Conservation (phyloP, 2,888 invertebrate genomes). For the Dolichomitus sp. region DNA sequence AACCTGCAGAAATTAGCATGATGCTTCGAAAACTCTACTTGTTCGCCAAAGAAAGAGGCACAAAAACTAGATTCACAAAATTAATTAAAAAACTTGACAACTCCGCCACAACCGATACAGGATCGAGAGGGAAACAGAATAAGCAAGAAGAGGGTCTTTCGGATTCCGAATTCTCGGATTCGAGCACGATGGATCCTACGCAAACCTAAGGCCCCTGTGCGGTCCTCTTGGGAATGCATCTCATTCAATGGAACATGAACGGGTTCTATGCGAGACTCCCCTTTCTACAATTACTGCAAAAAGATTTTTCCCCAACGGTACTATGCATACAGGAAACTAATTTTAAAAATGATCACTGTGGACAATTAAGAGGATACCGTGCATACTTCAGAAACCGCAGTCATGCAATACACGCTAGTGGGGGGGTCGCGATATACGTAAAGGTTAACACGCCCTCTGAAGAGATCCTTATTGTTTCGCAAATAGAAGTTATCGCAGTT, state of each 20-base stretch:
- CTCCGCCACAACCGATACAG: background rate
- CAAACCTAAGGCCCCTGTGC: background rate
- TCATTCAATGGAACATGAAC: background rate
- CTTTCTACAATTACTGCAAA: background rate
- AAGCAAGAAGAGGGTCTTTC: background rate
- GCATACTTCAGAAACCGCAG: background rate
- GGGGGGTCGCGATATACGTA: background rate
- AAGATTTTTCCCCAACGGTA: background rate
- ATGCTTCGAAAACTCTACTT: background rate
- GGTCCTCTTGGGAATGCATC: background rate
- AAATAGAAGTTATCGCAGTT: background rate
- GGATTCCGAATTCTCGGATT: background rate
- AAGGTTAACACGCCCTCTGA: background rate
- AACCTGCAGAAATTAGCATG: background rate
- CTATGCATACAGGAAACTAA: background rate
- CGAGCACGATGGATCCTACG: background rate
- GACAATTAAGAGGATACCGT: background rate
- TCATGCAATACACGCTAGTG: background rate
- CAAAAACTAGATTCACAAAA: conserved; percentile 1
- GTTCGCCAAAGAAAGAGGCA: background rate
- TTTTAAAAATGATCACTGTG: background rate
- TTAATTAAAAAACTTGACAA: background rate
- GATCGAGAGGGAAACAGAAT: background rate
- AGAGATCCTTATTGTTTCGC: background rate
- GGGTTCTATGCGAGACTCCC: background rate